A percentile compares a stretch with the other conserved stretches of the same genome.
These are phyloP conservation scores for Monarcha castaneiventris DNA, from an alignment of 2,113 vertebrate species.

Conservation along the genomic window DNA sequence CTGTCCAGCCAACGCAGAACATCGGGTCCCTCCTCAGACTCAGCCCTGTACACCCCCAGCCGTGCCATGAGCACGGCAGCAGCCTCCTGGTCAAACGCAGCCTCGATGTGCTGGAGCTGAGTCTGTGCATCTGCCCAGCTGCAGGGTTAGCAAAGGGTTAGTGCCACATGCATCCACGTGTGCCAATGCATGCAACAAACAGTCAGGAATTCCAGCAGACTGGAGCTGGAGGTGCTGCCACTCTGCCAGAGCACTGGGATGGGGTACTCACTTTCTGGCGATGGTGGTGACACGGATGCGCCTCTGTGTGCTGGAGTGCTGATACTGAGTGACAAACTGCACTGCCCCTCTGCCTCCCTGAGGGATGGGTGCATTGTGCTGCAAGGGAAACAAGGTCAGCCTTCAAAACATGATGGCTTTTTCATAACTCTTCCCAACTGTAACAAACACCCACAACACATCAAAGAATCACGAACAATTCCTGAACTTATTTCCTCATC, in stretches of 20 bases:
- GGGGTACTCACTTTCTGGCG: conserved; percentile 88
- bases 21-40: conserved; percentile 94
- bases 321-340: conserved; percentile 96
- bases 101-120: conserved; percentile 94
- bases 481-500: not conserved
- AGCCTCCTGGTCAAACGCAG: conserved; percentile 94
- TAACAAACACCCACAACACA: not conserved
- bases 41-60: conserved; percentile 90
- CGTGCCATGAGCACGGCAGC: conserved; percentile 94
- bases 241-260: not conserved
- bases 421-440: not conserved
- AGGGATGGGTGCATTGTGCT: conserved; percentile 93
- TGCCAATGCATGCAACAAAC: not conserved
- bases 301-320: conserved; percentile 90
- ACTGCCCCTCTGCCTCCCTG: conserved; percentile 92
- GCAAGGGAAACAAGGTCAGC: conserved; percentile 25
- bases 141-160: conserved; percentile 15
- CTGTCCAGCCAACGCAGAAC: conserved; percentile 95
- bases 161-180: not conserved
- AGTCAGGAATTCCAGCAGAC: not conserved
- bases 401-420: not conserved
- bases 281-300: conserved; percentile 92
- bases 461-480: not conserved
- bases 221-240: not conserved
- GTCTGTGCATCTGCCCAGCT: conserved; percentile 97